Evolutionary conservation across 2,888 invertebrate species (phyloP).

Genomic region (Coelopa pilipes): DNA sequence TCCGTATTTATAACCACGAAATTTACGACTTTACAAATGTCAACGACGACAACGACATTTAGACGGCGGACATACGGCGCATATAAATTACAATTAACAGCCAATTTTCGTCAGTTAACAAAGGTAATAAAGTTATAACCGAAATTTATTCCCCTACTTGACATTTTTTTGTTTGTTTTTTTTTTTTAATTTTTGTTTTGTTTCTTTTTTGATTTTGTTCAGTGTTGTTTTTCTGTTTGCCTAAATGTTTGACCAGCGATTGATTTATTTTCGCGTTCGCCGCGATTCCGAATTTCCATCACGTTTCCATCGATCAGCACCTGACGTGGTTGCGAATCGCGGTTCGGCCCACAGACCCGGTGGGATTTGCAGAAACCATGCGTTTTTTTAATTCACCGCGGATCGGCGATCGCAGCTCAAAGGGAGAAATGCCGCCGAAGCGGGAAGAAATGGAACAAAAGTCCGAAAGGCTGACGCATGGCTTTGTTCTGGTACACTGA

Average conservation of each 20-base stretch:
- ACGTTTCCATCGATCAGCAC: background rate
- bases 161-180: conserved; percentile 35
- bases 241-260: background rate
- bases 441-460: no score
- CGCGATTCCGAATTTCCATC: background rate
- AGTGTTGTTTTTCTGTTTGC: conserved; percentile 7
- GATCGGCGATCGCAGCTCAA: no score
- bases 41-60: conserved; percentile 24
- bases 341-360: no score
- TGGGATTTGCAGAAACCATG: no score
- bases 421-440: no score
- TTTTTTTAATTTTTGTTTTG: conserved; percentile 38
- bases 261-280: no score
- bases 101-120: conserved; percentile 60
- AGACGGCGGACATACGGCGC: conserved; percentile 52
- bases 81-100: conserved; percentile 60
- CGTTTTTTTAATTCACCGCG: no score
- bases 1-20: background rate
- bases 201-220: conserved; percentile 9
- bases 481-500: no score
- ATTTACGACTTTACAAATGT: conserved; percentile 32
- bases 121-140: conserved; percentile 54
- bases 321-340: conserved; percentile 3
- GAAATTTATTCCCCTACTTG: conserved; percentile 20
- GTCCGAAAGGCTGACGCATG: no score